Evolutionary conservation across 2,888 invertebrate genomes (phyloP).

Genomic region (Dioctria linearis): DNA sequence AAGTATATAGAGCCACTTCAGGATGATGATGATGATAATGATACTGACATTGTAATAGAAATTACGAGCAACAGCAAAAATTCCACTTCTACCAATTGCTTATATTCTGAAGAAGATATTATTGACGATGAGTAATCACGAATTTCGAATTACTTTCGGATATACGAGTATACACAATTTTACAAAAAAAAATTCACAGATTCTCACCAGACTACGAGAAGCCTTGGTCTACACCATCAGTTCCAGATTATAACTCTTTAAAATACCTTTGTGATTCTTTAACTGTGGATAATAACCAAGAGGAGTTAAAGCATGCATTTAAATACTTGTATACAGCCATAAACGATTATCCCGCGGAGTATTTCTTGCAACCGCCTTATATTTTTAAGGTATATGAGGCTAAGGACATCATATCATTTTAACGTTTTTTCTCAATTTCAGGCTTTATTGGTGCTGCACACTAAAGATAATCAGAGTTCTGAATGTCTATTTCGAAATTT

Average conservation of each 20-base stretch:
- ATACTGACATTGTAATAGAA: background rate
- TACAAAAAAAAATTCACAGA: background rate
- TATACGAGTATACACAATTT: background rate
- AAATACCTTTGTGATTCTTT: slow-evolving; percentile 63
- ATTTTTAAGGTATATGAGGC: slow-evolving; percentile 62
- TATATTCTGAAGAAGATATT: background rate
- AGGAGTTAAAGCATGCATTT: slow-evolving; percentile 63
- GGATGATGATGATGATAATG: background rate
- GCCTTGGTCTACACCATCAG: slow-evolving; percentile 65
- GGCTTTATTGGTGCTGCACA: slow-evolving; percentile 63
- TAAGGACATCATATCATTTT: no score
- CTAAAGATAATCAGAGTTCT: slow-evolving; percentile 52
- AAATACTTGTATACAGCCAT: slow-evolving; percentile 65
- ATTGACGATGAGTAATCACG: slow-evolving; percentile 41
- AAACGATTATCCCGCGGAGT: slow-evolving; percentile 68
- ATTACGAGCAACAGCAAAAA: background rate
- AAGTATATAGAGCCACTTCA: slow-evolving; percentile 30
- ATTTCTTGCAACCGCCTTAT: slow-evolving; percentile 67
- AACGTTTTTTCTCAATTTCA: background rate
- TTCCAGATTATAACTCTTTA: slow-evolving; percentile 65
- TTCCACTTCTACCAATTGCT: background rate
- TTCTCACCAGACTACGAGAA: slow-evolving; percentile 63
- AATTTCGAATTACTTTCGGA: background rate
- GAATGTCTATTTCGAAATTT: slow-evolving; percentile 62
- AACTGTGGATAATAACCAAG: slow-evolving; percentile 53